Percentiles rank a stretch among this genome's conserved stretches.
These are phyloP conservation scores for Hemithea aestivaria DNA, from an alignment of 2,888 invertebrate species.

Conservation along the genomic window DNA sequence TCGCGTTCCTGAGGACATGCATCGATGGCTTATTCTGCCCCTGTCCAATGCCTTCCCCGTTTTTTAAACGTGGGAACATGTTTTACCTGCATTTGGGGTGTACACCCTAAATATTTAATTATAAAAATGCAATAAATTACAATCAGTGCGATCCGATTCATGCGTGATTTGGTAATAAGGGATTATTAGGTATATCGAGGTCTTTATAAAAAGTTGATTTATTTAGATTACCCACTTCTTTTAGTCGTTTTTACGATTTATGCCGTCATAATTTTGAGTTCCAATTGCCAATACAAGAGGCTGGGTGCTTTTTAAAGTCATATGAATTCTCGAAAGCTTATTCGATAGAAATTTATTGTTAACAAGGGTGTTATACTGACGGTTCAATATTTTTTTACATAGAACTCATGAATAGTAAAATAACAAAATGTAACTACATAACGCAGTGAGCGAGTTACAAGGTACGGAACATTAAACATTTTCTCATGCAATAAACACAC, in stretches of 20 bases:
- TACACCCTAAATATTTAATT: slow-evolving; percentile 54
- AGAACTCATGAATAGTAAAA: too few species aligned
- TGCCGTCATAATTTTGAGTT: background rate
- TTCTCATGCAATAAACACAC: too few species aligned
- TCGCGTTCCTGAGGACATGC: slow-evolving; percentile 39
- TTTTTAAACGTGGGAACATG: slow-evolving; percentile 66
- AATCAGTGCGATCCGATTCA: slow-evolving; percentile 65
- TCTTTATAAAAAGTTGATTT: slow-evolving; percentile 15
- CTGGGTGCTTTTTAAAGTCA: too few species aligned
- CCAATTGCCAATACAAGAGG: background rate
- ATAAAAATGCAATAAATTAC: slow-evolving; percentile 69
- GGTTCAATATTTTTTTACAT: too few species aligned
- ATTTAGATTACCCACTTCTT: slow-evolving; percentile 15
- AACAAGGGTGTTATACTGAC: too few species aligned
- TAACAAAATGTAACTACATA: too few species aligned
- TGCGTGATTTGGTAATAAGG: slow-evolving; percentile 55
- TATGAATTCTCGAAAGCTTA: too few species aligned
- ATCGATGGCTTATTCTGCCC: slow-evolving; percentile 44
- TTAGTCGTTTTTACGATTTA: background rate
- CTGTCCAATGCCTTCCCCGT: slow-evolving; percentile 55
- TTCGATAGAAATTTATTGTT: too few species aligned
- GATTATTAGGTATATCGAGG: slow-evolving; percentile 23
- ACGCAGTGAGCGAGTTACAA: too few species aligned
- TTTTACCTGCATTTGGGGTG: slow-evolving; percentile 54
- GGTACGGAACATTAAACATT: too few species aligned